Base-by-base conservation (phyloP, 1,140 invertebrate genomes). In the Drosophila ficusphila region DNA sequence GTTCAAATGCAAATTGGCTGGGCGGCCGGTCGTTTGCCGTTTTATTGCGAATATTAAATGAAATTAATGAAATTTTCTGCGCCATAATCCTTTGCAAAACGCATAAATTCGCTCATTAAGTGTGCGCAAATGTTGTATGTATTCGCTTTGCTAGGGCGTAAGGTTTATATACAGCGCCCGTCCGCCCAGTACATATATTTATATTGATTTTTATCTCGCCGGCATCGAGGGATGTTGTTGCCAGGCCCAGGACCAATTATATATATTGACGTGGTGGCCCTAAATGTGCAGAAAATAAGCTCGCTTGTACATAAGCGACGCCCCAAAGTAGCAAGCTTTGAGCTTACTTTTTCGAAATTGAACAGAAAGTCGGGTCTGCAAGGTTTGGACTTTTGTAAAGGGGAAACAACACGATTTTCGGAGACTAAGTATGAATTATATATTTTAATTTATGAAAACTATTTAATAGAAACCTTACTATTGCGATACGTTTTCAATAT, bases 31-130 rank as follows among this genome's bases (percentile, higher is more conserved):
- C 67, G 54, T 64, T 57, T 60, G 39, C 39, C 62, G 46, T 86
- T 88, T 89, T 86, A 86, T 86, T 86, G 82, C 77, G 69, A 82
- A 86, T 86, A 86, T 86, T 86, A 89, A 86, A 86, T 88, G 65
- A 82, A 88, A 86, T 86, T 86, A 86, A 86, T 86, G 78, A 86
- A 86, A 86, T 86, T 88, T 86, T 86, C 82, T 88, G 77, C 82
- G 69, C 69, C 83, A 86, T 86, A 86, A 86, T 88, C 82, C 82
- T 86, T 86, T 86, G 82, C 82, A 89, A 86, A 86, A 86, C 82
- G 62, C 82, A 86, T 86, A 88, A 86, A 86, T 88, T 86, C 82
- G 21, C 69, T 77, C 82, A 86, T 86, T 86, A 82, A 68, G 83
- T 78, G 64, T 79, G 54, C 67, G 58, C 52, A 53, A 78, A 78